Evolutionary conservation across 2,113 vertebrate species (phyloP), one percentile per base, ranked within the genome.

Genomic region (Mormyrus lacerda): DNA sequence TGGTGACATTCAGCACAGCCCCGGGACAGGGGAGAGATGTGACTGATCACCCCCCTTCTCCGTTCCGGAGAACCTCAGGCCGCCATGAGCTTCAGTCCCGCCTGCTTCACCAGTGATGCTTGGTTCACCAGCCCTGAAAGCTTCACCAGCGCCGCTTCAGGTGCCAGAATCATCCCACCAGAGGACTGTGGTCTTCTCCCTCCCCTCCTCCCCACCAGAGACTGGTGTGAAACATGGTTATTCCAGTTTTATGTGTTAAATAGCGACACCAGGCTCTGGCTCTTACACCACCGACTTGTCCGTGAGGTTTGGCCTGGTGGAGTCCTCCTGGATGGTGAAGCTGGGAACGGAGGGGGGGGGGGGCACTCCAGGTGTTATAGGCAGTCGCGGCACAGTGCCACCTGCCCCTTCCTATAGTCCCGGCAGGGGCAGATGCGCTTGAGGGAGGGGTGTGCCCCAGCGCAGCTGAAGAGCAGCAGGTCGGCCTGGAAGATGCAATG

Each of bases 321-420:
- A 50, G 15, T 31, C 31, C 50, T 35, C 35, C n/a, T 1, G 50
- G 17, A 35, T 1, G 35, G 53, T 6, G 35, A 19, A 17, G 31
- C 55, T 42, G 19, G 53, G n/a, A n/a, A n/a, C n/a, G n/a, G n/a
- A n/a, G n/a, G 11, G 8, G 31, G 4, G 31, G 7, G 1, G 45
- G 45, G 65, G 24, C 50, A 1, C 3, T n/a, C 17, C 10, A 35
- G 91, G 88, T 91, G 96, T 97, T 99, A 99, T 97, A 99, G 96
- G 93, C 98, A 99, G 95, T 97, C 96, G 87, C 97, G 96, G 92
- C 98, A 99, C 91, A 99, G 96, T 0, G 98, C 98, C 93, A 99
- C 98, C 95, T 99, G 98, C 92, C 98, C 98, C 93, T 99, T 99
- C 96, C 98, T 97, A 92, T 99, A 99, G 97, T 99, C 97, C 90